Conservation (phyloP, 92 coral and sea anemone species). For the Blastomussa wellsi region DNA sequence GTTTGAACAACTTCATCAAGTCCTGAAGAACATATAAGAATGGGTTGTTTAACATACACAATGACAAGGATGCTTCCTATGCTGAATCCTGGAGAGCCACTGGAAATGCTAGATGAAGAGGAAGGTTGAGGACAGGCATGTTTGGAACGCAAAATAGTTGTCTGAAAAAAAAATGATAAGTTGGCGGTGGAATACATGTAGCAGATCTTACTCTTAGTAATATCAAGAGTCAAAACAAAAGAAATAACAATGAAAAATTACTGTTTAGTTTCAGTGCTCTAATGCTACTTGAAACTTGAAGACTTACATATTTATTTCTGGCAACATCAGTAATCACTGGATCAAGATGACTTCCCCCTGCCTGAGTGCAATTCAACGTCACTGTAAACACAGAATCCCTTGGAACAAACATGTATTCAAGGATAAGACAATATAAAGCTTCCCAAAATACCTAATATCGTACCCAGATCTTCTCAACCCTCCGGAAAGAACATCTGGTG, state of each 20-base stretch:
- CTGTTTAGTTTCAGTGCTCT: not conserved
- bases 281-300: not conserved
- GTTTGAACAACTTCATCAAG: no score
- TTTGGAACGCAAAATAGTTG: constrained; percentile 23
- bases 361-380: not conserved
- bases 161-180: not conserved
- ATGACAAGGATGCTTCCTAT: not conserved
- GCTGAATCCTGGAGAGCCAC: constrained; percentile 17
- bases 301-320: not conserved
- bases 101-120: not conserved
- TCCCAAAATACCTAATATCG: no score
- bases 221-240: not conserved
- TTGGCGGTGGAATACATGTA: not conserved
- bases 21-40: no score
- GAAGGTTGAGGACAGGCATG: constrained; percentile 25
- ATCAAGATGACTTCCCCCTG: not conserved
- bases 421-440: not conserved
- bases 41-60: not conserved
- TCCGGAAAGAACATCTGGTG: no score
- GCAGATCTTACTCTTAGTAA: not conserved
- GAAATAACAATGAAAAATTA: not conserved
- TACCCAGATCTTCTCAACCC: no score
- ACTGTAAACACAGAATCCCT: not conserved
- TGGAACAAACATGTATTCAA: not conserved
- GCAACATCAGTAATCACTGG: not conserved